phyloP scores from a whole-genome alignment of 2,888 invertebrate genomes.

The Morpho deidamia region DNA sequence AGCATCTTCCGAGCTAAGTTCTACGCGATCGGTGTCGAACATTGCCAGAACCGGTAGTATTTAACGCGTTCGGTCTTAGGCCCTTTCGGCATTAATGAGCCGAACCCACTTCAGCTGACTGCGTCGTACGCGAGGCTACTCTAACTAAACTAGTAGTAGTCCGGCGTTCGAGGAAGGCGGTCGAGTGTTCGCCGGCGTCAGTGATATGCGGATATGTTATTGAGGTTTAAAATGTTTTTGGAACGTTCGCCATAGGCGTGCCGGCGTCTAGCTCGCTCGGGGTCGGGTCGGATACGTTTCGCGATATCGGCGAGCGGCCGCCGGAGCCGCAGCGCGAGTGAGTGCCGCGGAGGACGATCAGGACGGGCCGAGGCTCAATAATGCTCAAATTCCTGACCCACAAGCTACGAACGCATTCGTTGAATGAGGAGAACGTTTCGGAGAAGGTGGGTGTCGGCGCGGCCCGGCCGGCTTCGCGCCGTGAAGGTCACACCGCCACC shows the following conservation, averaged over 20 bases:
- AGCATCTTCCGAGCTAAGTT: constrained; percentile 22
- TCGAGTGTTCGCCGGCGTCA: constrained; percentile 42
- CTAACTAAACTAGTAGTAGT: constrained; percentile 66
- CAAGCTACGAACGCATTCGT: constrained; percentile 90
- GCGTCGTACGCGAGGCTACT: constrained; percentile 75
- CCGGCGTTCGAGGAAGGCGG: constrained; percentile 53
- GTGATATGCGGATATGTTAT: constrained; percentile 57
- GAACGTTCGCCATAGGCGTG: constrained; percentile 59
- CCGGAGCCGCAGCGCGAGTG: constrained; percentile 34
- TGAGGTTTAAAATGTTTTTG: constrained; percentile 57
- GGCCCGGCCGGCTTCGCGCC: constrained; percentile 33
- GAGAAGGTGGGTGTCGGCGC: constrained; percentile 83
- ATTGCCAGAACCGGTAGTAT: constrained; percentile 36
- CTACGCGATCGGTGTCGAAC: constrained; percentile 24
- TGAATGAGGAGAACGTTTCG: constrained; percentile 88
- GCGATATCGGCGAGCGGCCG: constrained; percentile 25
- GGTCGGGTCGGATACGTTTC: constrained; percentile 19
- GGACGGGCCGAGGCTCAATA: constrained; percentile 77
- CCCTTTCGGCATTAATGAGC: constrained; percentile 64
- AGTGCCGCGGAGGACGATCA: constrained; percentile 50
- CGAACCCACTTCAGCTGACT: constrained; percentile 76
- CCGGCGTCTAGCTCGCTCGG: constrained; percentile 32
- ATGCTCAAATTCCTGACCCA: constrained; percentile 93
- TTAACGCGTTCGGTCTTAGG: constrained; percentile 47
- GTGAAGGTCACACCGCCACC: constrained; percentile 39